phyloP scores from a whole-genome alignment of 1,140 invertebrate genomes.

The Asobara japonica region DNA sequence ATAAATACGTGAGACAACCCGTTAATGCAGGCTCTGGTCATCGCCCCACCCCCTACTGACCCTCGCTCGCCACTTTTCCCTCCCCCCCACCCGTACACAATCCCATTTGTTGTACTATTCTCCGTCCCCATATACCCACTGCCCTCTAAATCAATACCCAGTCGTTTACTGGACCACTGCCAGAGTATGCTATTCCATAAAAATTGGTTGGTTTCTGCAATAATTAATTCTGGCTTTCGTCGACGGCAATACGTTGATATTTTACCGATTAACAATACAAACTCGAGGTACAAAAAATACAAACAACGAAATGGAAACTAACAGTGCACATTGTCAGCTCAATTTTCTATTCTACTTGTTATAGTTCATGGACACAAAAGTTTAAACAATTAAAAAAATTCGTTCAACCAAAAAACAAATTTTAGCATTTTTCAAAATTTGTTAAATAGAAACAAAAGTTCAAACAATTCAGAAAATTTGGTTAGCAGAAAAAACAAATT shows the following conservation, averaged over 20 bases:
- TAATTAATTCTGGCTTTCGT: slow-evolving; percentile 39
- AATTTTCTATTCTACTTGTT: too few relatives aligned
- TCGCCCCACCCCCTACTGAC: slow-evolving; percentile 7
- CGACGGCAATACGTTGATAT: background rate
- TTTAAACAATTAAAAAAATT: too few relatives aligned
- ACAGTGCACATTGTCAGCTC: background rate
- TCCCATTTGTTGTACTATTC: slow-evolving; percentile 12
- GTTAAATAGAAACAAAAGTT: too few relatives aligned
- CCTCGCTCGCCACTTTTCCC: slow-evolving; percentile 24
- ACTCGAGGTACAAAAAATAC: background rate
- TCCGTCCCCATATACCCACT: slow-evolving; percentile 18
- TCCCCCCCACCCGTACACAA: background rate
- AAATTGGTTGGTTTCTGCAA: slow-evolving; percentile 13
- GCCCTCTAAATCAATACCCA: slow-evolving; percentile 58
- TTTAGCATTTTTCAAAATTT: too few relatives aligned
- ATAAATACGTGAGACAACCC: slow-evolving; percentile 56
- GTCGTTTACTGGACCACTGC: slow-evolving; percentile 58
- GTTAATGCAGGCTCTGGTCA: slow-evolving; percentile 49
- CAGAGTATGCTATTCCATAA: slow-evolving; percentile 50
- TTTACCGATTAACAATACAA: slow-evolving; percentile 18
- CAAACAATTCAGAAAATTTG: too few relatives aligned
- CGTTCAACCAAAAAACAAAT: too few relatives aligned
- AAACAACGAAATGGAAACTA: background rate
- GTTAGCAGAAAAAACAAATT: too few relatives aligned
- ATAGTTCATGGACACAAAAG: too few relatives aligned